Base-by-base conservation (phyloP, 2,888 invertebrate species). In the Papilio gigon region DNA sequence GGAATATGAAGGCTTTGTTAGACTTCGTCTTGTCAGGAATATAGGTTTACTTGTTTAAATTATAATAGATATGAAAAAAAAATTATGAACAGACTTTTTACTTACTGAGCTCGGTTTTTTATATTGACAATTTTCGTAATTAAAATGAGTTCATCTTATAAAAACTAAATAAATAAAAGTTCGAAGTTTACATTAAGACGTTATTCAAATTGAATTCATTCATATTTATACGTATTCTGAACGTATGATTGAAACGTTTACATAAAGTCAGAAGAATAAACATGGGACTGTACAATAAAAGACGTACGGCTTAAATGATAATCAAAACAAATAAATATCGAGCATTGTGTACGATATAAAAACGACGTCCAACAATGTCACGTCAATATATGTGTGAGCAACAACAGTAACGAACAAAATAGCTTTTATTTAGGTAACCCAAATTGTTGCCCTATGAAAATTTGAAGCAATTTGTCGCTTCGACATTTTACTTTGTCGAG, bases 381-480 rank as follows among this genome's bases (percentile, higher is more conserved):
- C 22, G 33, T 37, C 37, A 37, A 20, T 59, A 35, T 5, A n/a
- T 12, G 11, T 14, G 40, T 60, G 25, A 22, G 37, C 11, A 11
- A 61, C 60, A 50, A 22, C 14, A 27, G 12, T 25, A 11, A n/a
- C 56, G 37, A 25, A 27, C 20, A 47, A 68, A 68, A 64, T 68
- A 35, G 40, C 27, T 68, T 67, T 64, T 47, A 64, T 64, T 59
- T 59, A 59, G 59, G 40, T 25, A 35, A 47, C 59, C 47, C 35
- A 59, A 64, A 64, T 68, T 64, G 58, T 58, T 44, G 58, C 17
- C 12, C 58, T 42, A 44, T 68, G 58, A 44, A 67, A 50, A 64
- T 68, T 59, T 59, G 37, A 68, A 68, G 27, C 59, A 64, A 68
- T 64, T 68, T 64, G 68, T 64, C 68, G 68, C 17, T 25, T 20